Evolutionary conservation across 2,797 vertebrate species (phyloP).

Genomic region (Sebastes elongatus): DNA sequence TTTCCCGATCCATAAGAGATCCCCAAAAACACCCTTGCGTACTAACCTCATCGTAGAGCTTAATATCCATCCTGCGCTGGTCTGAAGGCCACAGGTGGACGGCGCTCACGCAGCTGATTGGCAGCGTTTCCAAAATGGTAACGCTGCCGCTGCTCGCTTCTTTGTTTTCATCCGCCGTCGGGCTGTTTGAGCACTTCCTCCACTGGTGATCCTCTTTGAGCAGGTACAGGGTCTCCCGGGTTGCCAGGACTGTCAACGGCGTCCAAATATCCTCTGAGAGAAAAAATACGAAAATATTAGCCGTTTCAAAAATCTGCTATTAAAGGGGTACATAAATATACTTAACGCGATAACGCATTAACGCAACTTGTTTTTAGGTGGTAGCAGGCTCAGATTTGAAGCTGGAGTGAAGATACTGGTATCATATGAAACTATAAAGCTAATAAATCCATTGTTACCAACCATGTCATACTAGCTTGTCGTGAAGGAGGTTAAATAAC

Average conservation of each 20-base stretch:
- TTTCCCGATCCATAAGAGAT: not conserved
- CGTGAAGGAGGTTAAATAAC: no score
- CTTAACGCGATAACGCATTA: no score
- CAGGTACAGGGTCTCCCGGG: conserved; percentile 88
- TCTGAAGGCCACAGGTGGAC: conserved; percentile 85
- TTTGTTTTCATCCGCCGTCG: conserved; percentile 22
- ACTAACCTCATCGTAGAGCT: conserved; percentile 93
- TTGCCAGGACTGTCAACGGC: conserved; percentile 90
- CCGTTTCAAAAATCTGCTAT: no score
- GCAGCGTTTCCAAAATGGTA: conserved; percentile 84
- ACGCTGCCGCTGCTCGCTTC: conserved; percentile 54
- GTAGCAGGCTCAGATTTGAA: no score
- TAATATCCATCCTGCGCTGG: conserved; percentile 84
- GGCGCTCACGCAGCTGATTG: conserved; percentile 92
- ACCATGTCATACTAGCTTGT: no score
- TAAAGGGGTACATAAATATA: no score
- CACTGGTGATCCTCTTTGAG: conserved; percentile 90
- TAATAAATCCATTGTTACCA: no score
- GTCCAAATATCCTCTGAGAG: conserved; percentile 79
- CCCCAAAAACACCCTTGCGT: not conserved
- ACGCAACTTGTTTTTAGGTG: no score
- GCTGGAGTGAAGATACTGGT: no score
- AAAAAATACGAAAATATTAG: not conserved
- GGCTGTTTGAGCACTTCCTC: conserved; percentile 68
- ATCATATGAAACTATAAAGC: no score